Evolutionary conservation across 2,888 invertebrate genomes (phyloP), one percentile per base, ranked within the genome.

Genomic region (Cerastis rubricosa): DNA sequence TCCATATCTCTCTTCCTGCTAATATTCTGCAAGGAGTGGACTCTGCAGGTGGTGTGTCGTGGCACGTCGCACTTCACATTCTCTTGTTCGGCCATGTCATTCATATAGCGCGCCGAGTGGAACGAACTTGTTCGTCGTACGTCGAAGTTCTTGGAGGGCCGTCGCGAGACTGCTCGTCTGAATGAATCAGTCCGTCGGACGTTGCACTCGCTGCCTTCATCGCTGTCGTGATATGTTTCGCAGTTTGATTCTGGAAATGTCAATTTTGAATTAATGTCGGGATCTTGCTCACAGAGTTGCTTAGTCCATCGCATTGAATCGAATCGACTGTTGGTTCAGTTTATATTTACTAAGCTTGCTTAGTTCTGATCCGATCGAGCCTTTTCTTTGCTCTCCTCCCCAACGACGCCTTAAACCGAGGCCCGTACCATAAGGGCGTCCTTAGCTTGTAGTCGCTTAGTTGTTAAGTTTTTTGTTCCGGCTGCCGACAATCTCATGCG

Each of bases 11-110:
- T 90, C 83, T 94, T 95, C 73, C 94, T 93, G 83, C 85, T 94
- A 49, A 96, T 94, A 74, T 96, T 96, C 84, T 96, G 96, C 69
- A 96, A 90, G 1, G 96, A 96, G 85, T 95, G 96, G 57, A 96
- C 94, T 64, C 96, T 90, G 83, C 96, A 96, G 81, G 88, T 88
- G 75, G 87, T 91, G 80, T 94, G 94, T 8, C 94, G 89, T 70
- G 92, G 83, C 5, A 89, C 78, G 66, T 95, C 95, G 78, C 89
- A 91, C 67, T 92, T 93, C n/a, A 85, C 82, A 14, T 80, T 81
- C 14, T 94, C 94, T 5, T 89, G 92, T 29, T 94, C 94, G 29
- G 81, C 79, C 81, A 89, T 79, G 67, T 95, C 95, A 83, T 94
- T 90, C 90, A 94, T 87, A 85, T 93, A 94, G 2, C 95, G 92